Base-by-base conservation (phyloP, 1,140 invertebrate species). In the Rhizoglyphus robini region DNA sequence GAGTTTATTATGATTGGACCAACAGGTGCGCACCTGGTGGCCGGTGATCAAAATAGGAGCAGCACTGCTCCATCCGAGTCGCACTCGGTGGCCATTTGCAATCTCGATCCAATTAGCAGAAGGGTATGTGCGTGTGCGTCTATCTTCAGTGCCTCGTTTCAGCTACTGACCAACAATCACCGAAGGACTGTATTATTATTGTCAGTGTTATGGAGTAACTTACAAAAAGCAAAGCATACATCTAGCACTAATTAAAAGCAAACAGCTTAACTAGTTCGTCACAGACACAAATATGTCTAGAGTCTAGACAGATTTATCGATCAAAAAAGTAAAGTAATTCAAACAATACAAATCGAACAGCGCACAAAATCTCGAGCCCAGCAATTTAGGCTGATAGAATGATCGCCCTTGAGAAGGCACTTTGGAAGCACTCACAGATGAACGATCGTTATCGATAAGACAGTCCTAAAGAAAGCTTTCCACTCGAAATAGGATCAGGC, bases 191-290 rank as follows among this genome's bases (percentile, higher is more conserved):
- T 41, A 18, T 8, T 18, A 41, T 18, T 11, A 41, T 8, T 41
- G 18, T 41, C 8, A 41, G 36, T 11, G 8, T 18, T 8, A 18
- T 41, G 36, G 36, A 41, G 36, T 11, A 41, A 11, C 36, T 18
- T 18, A 18, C 8, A 41, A 41, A 41, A 41, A 41, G 18, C 36
- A 8, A 41, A n/a, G n/a, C n/a, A n/a, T n/a, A n/a, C n/a, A 18
- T 41, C 18, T 41, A 41, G 36, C 36, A 25, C 51, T 54, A 54
- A 54, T 54, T 54, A 54, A 54, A 54, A 54, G 20, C 51, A 54
- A 54, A 54, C 51, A 54, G 15, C 8, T 20, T 8, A 15, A 23
- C 41, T 46, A 27, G 5, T 23, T 54, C 51, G 51, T 8, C 51
- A 8, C 20, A 8, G 23, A 15, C 51, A 54, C 8, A 11, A 54